Evolutionary conservation across 2,888 invertebrate genomes (phyloP), one percentile per base, ranked within the genome.

Genomic region (Tyria jacobaeae): DNA sequence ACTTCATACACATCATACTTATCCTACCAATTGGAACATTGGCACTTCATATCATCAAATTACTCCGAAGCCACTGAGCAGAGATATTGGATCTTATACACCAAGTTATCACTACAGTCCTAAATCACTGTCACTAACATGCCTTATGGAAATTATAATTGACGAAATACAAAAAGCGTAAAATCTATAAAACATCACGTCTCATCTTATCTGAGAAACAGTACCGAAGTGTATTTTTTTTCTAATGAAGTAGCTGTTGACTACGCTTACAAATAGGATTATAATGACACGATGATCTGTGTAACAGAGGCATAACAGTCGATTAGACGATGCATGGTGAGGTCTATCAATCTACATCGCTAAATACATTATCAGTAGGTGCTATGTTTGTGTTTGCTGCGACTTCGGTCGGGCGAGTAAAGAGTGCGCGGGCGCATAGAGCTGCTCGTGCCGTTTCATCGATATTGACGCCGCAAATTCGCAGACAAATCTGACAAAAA

Each of bases 401-500:
- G 70, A 66, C 57, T 62, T 71, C 55, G 54, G 66, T 37, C 55
- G 56, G 44, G 60, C 54, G 64, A 60, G 62, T 64, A 61, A 60
- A 68, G 78, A 82, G 75, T 78, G 79, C 83, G 81, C 80, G 80
- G 75, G 75, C 84, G 84, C 78, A 78, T 75, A 77, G 76, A 83
- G 75, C 62, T 65, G 72, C 68, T 47, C 60, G 68, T 66, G 70
- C 64, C 78, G 66, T 75, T 75, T 77, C 78, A 76, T 75, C 75
- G 76, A 76, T 79, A 73, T 77, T 78, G 74, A 73, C 78, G 71
- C 78, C 75, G 78, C 78, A 69, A 79, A 75, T 78, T 80, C 78
- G 79, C 79, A 80, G 70, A 81, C 83, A 81, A 82, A 79, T 78
- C 78, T 76, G 76, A 73, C 81, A 82, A 84, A 81, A 60, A 84